Evolutionary conservation across 1,140 invertebrate species (phyloP), one percentile per base, ranked within the genome.

Genomic region (Tetramorium alpestre): DNA sequence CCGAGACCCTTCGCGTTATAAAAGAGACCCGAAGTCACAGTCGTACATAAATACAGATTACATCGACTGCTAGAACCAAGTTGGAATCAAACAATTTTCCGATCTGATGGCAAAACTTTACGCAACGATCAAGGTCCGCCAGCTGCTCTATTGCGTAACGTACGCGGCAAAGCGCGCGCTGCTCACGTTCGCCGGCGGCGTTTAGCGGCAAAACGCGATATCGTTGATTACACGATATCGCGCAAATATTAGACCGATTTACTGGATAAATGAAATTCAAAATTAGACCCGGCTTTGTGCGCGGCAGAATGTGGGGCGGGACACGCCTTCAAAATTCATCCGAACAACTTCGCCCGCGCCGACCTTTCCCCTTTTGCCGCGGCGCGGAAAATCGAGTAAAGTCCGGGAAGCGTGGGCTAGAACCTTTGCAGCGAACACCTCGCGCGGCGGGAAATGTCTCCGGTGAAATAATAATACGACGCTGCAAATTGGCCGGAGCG

Each of bases 401-500:
- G 49, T 47, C 41, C 64, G 49, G 28, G 47, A 69, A 54, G 64
- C 44, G 47, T 51, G 47, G 62, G 73, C 38, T 33, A 44, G 16
- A 58, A 69, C 56, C 38, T 60, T 75, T 75, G 51, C 69, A 7
- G 25, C 69, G 33, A 33, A 0, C 1, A 33, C 3, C 18, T 81
- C 56, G 58, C 41, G 16, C 72, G 65, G 33, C 80, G 33, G 73
- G n/a, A 13, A 85, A 38, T n/a, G 3, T 54, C 51, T 28, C 8
- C 58, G 22, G 47, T 69, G 38, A 67, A 54, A 67, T 60, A 80
- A 69, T 58, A 47, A 41, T 1, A 41, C 4, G n/a, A 56, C 47
- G 64, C 38, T 67, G 44, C 77, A 88, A 90, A 88, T 90, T 90
- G 87, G 87, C 13, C 38, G 73, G 62, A 54, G 56, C 25, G 28